Percentiles rank a stretch among this genome's conserved stretches.
These are phyloP conservation scores for Diaphora mendica DNA, from an alignment of 2,888 invertebrate species.

Conservation along the genomic window DNA sequence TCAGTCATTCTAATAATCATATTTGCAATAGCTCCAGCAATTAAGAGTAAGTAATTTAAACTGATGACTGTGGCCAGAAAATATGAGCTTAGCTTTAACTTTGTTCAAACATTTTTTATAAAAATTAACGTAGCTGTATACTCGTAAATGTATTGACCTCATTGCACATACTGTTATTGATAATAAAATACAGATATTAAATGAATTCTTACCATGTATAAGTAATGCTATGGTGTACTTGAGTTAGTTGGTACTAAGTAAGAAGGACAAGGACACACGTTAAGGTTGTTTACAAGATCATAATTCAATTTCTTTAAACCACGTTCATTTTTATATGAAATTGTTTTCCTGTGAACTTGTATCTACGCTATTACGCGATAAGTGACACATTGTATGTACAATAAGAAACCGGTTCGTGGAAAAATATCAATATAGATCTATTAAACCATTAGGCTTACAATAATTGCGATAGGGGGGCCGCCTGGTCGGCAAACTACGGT, in stretches of 20 bases:
- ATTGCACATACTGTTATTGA: background rate
- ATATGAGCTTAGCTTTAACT: too few relatives aligned
- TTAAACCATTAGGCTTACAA: background rate
- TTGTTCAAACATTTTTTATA: too few relatives aligned
- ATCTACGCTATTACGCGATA: background rate
- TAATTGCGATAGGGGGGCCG: too few relatives aligned
- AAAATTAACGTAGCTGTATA: too few relatives aligned
- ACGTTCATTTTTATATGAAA: background rate
- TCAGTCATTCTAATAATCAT: too few relatives aligned
- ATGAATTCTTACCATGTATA: background rate
- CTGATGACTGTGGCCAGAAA: background rate
- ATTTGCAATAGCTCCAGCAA: too few relatives aligned
- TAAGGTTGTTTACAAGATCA: background rate
- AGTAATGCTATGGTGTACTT: background rate
- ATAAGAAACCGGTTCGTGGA: background rate
- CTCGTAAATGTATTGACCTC: background rate
- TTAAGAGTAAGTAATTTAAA: background rate
- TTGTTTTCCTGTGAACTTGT: background rate
- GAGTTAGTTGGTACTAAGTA: background rate
- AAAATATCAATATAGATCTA: background rate
- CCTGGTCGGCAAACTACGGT: too few relatives aligned
- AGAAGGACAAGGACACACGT: background rate
- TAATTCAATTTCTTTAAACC: background rate
- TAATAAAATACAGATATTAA: background rate
- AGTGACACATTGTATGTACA: background rate